Percentiles rank a stretch among this genome's conserved stretches.
Evolutionary conservation across 2,113 vertebrate species (phyloP).

Genomic region (Cavia porcellus): DNA sequence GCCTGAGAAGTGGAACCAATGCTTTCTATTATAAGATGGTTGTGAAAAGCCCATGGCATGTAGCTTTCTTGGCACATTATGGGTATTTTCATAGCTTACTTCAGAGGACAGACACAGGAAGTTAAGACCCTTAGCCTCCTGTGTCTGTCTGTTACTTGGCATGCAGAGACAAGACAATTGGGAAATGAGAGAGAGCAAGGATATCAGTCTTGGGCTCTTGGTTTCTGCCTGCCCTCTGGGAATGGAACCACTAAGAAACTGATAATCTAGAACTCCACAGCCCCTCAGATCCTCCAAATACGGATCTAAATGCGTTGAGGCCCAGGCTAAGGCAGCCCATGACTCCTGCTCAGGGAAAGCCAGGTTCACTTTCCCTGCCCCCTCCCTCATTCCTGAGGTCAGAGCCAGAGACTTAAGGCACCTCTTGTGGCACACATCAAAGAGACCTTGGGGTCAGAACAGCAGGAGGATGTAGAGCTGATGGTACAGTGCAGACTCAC

Average conservation of each 20-base stretch:
- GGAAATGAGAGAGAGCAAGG: background rate
- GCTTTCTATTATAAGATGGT: background rate
- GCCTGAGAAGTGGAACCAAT: background rate
- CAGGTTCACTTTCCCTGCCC: background rate
- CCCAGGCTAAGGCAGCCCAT: background rate
- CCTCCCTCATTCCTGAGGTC: background rate
- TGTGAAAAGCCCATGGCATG: background rate
- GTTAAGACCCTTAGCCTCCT: background rate
- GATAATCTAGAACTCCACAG: background rate
- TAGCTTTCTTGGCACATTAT: background rate
- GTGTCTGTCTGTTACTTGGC: background rate
- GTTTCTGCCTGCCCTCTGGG: conserved; percentile 3
- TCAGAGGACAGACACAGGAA: background rate
- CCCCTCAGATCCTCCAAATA: background rate
- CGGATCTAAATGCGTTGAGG: background rate
- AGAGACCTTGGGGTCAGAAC: background rate
- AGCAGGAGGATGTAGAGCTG: background rate
- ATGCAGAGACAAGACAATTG: background rate
- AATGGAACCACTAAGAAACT: background rate
- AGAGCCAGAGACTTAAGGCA: background rate
- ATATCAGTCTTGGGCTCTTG: background rate
- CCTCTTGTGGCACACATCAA: background rate
- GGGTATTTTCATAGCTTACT: background rate
- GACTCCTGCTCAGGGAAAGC: background rate
- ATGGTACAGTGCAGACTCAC: background rate